Conservation (phyloP, 2,113 vertebrate genomes). For the Anguilla japonica region DNA sequence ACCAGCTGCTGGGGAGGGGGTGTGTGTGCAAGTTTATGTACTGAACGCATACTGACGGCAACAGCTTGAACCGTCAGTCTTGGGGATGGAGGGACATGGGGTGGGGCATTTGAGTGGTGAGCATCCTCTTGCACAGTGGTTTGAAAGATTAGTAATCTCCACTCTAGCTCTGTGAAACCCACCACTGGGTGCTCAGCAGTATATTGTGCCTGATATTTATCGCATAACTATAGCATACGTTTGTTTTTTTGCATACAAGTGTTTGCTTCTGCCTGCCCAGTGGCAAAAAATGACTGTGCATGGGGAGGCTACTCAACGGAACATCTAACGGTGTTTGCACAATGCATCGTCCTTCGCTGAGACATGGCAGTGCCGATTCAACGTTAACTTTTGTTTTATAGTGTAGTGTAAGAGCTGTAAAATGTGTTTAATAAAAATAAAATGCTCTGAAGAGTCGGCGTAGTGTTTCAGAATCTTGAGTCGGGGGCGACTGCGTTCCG, state of each 20-base stretch:
- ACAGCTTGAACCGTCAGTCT: background rate
- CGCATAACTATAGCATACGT: background rate
- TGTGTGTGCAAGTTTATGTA: background rate
- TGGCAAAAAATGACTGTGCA: constrained; percentile 20
- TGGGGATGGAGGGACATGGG: background rate
- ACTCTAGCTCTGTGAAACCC: constrained; percentile 26
- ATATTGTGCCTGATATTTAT: background rate
- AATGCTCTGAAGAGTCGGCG: constrained; percentile 30
- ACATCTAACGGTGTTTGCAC: constrained; percentile 14
- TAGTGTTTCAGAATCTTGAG: background rate
- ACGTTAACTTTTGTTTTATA: constrained; percentile 51
- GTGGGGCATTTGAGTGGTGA: constrained; percentile 5
- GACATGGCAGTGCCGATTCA: constrained; percentile 29
- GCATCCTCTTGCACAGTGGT: constrained; percentile 28
- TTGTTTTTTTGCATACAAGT: background rate
- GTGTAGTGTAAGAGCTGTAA: constrained; percentile 48
- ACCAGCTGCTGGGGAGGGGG: no score
- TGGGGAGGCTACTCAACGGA: background rate
- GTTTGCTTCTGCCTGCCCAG: background rate
- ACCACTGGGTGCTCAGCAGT: background rate
- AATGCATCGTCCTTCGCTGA: constrained; percentile 15
- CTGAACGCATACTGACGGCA: background rate
- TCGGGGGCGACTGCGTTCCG: background rate
- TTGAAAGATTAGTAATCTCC: constrained; percentile 14
- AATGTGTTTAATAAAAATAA: constrained; percentile 62